These are phyloP conservation scores for Andrena haemorrhoa DNA, from an alignment of 2,888 invertebrate species.

Conservation along the genomic window DNA sequence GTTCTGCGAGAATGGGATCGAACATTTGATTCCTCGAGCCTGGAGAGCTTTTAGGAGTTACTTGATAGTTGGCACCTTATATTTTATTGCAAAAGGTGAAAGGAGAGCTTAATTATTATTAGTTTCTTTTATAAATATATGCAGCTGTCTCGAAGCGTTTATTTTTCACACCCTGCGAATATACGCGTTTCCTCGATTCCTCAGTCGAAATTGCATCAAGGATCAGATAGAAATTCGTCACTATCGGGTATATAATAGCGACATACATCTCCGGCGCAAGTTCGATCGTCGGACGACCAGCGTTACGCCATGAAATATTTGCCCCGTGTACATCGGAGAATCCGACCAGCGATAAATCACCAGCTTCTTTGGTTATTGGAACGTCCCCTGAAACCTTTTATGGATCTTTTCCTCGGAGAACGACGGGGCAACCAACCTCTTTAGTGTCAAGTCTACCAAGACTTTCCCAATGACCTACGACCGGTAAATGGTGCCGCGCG, in stretches of 20 bases:
- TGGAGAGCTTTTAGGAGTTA: no score
- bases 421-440: conserved; percentile 24
- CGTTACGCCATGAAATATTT: conserved; percentile 41
- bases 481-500: conserved; percentile 32
- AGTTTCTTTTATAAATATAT: no score
- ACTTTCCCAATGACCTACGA: conserved; percentile 24
- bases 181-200: not conserved
- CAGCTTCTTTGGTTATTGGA: conserved; percentile 56
- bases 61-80: not conserved
- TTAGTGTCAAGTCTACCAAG: not conserved
- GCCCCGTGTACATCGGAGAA: conserved; percentile 35
- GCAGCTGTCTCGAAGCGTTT: no score
- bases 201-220: conserved; percentile 11
- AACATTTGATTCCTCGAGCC: no score
- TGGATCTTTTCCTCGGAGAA: conserved; percentile 37
- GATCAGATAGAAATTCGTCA: not conserved
- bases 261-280: conserved; percentile 20
- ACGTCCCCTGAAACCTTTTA: conserved; percentile 36
- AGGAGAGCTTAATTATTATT: not conserved
- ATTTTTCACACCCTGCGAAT: not conserved
- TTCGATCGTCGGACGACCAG: conserved; percentile 15
- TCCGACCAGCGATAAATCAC: conserved; percentile 59
- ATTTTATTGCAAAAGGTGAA: not conserved
- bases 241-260: not conserved
- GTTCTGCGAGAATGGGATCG: not conserved